A percentile compares a stretch with the other conserved stretches of the same genome.
phyloP scores from a whole-genome alignment of 2,113 vertebrate genomes.

The Nannobrachium achirus region DNA sequence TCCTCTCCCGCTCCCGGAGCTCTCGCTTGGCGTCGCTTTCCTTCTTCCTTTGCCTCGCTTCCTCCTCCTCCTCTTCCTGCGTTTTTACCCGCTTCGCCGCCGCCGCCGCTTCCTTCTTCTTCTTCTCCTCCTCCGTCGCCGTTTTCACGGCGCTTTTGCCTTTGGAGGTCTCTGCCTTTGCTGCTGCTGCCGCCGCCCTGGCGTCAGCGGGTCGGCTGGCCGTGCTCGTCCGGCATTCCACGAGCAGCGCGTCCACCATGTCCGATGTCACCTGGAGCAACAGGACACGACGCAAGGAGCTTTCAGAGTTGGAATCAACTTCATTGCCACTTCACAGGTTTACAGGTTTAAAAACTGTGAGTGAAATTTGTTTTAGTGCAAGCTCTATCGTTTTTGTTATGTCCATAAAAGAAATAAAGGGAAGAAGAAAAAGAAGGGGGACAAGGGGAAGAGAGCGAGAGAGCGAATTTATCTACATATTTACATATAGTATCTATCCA shows the following conservation, averaged over 20 bases:
- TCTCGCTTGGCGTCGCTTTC: neutral
- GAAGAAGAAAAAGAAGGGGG: no score
- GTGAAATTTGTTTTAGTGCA: no score
- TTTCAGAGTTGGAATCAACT: no score
- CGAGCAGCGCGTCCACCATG: constrained; percentile 45
- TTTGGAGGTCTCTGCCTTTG: neutral
- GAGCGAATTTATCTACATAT: no score
- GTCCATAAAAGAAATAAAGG: no score
- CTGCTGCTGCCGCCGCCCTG: neutral
- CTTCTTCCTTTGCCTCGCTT: constrained; percentile 10
- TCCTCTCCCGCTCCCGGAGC: constrained; percentile 26
- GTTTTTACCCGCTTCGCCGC: constrained; percentile 22
- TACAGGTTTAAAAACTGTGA: no score
- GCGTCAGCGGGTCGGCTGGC: neutral
- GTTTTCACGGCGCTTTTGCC: neutral
- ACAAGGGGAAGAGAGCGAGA: no score
- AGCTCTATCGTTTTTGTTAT: no score
- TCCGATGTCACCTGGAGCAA: constrained; percentile 55
- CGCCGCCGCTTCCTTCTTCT: constrained; percentile 26
- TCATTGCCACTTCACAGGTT: no score
- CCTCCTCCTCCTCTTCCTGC: neutral
- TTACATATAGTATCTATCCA: no score
- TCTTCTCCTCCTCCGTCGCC: constrained; percentile 10
- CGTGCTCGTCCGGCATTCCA: constrained; percentile 44
- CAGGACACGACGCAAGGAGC: neutral